Conservation (phyloP, 2,888 invertebrate species). For the Hypena proboscidalis region DNA sequence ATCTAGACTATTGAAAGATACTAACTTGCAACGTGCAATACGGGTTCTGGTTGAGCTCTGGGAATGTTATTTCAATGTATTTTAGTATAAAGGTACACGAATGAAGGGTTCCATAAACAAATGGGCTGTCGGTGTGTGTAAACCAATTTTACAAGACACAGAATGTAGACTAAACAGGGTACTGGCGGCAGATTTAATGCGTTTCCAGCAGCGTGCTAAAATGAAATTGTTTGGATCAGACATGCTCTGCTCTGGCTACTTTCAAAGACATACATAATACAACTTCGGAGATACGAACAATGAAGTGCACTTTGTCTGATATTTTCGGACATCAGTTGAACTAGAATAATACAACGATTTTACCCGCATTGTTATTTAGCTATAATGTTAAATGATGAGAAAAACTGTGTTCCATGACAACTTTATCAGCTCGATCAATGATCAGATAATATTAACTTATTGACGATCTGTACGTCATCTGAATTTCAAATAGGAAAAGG, state of each 20-base stretch:
- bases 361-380: too few species aligned
- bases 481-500: conserved; percentile 9
- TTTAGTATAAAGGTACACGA: conserved; percentile 33
- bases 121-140: conserved; percentile 50
- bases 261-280: conserved; percentile 4
- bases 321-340: neutral
- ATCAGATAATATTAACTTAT: too few species aligned
- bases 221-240: conserved; percentile 27
- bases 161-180: conserved; percentile 71
- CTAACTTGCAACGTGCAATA: conserved; percentile 20
- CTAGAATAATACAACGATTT: too few species aligned
- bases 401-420: too few species aligned
- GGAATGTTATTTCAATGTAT: conserved; percentile 35
- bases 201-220: conserved; percentile 43
- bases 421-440: too few species aligned
- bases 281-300: neutral
- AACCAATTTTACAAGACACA: conserved; percentile 63
- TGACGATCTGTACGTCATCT: conserved; percentile 3
- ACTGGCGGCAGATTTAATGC: conserved; percentile 59
- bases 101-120: conserved; percentile 63
- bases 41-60: conserved; percentile 17
- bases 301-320: neutral
- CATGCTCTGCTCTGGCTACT: conserved; percentile 8
- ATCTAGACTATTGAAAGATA: conserved; percentile 35
- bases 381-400: too few species aligned